Evolutionary conservation across 1,140 invertebrate genomes (phyloP).

Genomic region (Zaprionus lachaisei): DNA sequence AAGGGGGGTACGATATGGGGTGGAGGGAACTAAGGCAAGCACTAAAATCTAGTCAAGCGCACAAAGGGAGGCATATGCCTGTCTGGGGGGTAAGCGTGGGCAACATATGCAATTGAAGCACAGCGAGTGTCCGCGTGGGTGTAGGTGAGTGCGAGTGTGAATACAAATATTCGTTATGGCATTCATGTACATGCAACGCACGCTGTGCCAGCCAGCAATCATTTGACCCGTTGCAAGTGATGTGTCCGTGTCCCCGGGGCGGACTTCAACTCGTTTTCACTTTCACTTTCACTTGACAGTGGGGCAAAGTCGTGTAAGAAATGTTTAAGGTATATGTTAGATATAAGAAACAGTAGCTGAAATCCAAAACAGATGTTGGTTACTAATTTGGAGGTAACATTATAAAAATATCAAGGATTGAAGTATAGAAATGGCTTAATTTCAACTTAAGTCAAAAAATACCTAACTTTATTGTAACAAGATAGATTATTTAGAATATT

Average conservation of each 20-base stretch:
- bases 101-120: conserved; percentile 23
- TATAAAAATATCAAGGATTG: too few relatives aligned
- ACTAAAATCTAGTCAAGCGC: conserved; percentile 29
- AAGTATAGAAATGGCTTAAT: too few relatives aligned
- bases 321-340: not conserved
- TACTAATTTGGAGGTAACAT: too few relatives aligned
- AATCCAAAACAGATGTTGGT: too few relatives aligned
- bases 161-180: not conserved
- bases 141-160: not conserved
- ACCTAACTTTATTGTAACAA: too few relatives aligned
- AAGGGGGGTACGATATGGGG: not conserved
- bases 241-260: conserved; percentile 16
- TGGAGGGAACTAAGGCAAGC: not conserved
- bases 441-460: too few relatives aligned
- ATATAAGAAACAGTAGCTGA: too few relatives aligned
- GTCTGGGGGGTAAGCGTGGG: not conserved
- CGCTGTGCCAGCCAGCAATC: conserved; percentile 49
- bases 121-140: conserved; percentile 1
- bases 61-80: not conserved
- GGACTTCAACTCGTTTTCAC: conserved; percentile 30
- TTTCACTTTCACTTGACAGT: conserved; percentile 30
- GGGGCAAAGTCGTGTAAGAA: not conserved
- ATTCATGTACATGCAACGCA: conserved; percentile 53
- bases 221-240: conserved; percentile 36
- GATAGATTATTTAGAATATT: too few relatives aligned